Conservation (phyloP, 2,888 invertebrate species). For the Lasioglossum zephyrum region DNA sequence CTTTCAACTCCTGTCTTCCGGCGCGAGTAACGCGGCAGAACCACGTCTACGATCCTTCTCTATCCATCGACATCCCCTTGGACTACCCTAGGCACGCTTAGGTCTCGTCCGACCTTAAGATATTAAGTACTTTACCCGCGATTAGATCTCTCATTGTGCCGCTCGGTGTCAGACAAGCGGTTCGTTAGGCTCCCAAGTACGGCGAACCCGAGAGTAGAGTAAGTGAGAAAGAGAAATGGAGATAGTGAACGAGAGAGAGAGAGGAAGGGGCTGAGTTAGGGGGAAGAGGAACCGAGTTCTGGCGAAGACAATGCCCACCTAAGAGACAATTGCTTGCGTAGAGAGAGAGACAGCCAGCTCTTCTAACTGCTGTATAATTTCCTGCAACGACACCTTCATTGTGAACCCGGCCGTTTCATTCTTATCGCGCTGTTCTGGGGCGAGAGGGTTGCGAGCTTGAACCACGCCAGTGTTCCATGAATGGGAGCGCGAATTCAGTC, state of each 20-base stretch:
- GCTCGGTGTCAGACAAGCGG: slow-evolving; percentile 83
- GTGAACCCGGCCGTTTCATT: slow-evolving; percentile 82
- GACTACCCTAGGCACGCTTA: slow-evolving; percentile 46
- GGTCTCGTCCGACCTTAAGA: slow-evolving; percentile 81
- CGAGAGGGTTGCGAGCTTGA: slow-evolving; percentile 58
- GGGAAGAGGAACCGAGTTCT: slow-evolving; percentile 62
- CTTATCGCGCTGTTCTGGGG: slow-evolving; percentile 76
- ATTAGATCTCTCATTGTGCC: slow-evolving; percentile 84
- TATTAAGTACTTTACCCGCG: slow-evolving; percentile 84
- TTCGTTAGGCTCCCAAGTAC: slow-evolving; percentile 74
- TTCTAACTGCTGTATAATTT: slow-evolving; percentile 85
- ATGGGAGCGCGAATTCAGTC: slow-evolving; percentile 25
- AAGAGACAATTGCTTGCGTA: slow-evolving; percentile 82
- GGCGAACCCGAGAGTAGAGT: slow-evolving; percentile 39
- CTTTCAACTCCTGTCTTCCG: slow-evolving; percentile 53
- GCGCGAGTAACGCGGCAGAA: slow-evolving; percentile 36
- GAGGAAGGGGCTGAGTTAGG: slow-evolving; percentile 27
- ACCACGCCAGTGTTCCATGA: slow-evolving; percentile 25
- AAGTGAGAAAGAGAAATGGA: background rate
- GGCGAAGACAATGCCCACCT: slow-evolving; percentile 79
- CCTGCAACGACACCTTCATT: slow-evolving; percentile 85
- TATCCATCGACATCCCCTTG: slow-evolving; percentile 45
- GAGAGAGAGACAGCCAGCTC: slow-evolving; percentile 72
- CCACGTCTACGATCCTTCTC: slow-evolving; percentile 34
- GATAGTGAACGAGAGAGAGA: background rate